A percentile compares a stretch with the other conserved stretches of the same genome.
These are phyloP conservation scores for Pristionchus arcanus DNA, from an alignment of 2,888 invertebrate species.

Conservation along the genomic window DNA sequence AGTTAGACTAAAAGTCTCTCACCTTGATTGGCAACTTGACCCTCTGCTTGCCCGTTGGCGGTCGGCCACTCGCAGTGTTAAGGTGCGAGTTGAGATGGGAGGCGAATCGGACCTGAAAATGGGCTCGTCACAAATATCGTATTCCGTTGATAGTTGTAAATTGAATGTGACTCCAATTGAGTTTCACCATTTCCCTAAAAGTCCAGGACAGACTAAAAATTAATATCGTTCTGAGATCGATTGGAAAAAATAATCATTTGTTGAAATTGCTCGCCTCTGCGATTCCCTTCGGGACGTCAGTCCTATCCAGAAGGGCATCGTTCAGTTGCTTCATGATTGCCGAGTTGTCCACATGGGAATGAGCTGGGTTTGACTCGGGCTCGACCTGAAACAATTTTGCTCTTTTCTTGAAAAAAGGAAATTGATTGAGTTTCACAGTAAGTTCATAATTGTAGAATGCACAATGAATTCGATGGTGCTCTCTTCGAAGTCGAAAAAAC, in stretches of 20 bases:
- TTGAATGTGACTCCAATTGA: too few relatives aligned
- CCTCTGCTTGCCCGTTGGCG: not conserved
- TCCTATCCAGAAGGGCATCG: conserved; percentile 6
- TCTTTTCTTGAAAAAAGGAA: not conserved
- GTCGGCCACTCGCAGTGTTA: conserved; percentile 22
- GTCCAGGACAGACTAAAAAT: not conserved
- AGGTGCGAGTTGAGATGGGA: conserved; percentile 49
- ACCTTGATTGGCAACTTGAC: conserved; percentile 38
- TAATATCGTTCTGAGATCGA: too few relatives aligned
- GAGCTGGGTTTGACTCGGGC: not conserved
- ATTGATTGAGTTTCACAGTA: not conserved
- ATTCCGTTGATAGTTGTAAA: too few relatives aligned
- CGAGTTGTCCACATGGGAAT: not conserved
- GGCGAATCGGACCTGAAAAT: conserved; percentile 41
- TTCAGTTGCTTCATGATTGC: conserved; percentile 31
- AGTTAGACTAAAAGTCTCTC: not conserved
- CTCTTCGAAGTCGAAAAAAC: too few relatives aligned
- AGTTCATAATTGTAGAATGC: not conserved
- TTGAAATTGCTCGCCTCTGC: conserved; percentile 3
- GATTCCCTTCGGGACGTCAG: conserved; percentile 25
- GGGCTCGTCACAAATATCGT: too few relatives aligned
- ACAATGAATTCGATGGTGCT: too few relatives aligned
- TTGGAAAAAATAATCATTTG: too few relatives aligned
- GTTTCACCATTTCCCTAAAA: not conserved
- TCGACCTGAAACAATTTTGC: not conserved